Evolutionary conservation across 2,797 vertebrate genomes (phyloP), one percentile per base, ranked within the genome.

Genomic region (Brachyalestes nurse): DNA sequence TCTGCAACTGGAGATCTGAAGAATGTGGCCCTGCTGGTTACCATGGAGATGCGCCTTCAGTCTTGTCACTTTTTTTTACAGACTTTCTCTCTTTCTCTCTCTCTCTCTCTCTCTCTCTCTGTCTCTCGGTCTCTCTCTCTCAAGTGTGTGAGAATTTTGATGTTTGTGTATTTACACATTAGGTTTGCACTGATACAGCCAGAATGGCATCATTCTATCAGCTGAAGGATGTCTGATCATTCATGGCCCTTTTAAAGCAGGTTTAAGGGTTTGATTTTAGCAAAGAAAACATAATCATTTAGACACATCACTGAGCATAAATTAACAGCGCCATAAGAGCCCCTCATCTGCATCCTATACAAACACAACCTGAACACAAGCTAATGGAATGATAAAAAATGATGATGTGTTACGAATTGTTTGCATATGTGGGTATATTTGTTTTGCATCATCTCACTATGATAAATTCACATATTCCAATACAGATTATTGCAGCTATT

Each of bases 11-110:
- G 67, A 71, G 58, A 84, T 69, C 71, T 57, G 9, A 64, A 55
- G 75, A 81, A 75, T 79, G 72, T 16, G 38, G 38, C 65, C 72
- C 1, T 5, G 47, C 60, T 71, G 62, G 79, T 84, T 84, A 61
- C 76, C 73, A 81, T 79, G 78, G 72, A 1, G 21, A 81, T 60
- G 49, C 8, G 70, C 45, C 23, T 72, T 72, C 10, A 51, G 53
- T 72, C 19, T 19, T 72, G 69, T 53, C 60, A 62, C 60, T 62
- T 62, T 62, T 62, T 28, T 62, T 13, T 61, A 10, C 58, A 25
- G 23, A 4, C 25, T 16, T 8, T 34, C 60, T 62, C 5, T 60
- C 23, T 60, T 13, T 2, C 16, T 38, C 14, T 64, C n/a, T n/a
- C n/a, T n/a, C n/a, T n/a, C n/a, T n/a, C n/a, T n/a, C n/a, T n/a